A percentile compares a stretch with the other conserved stretches of the same genome.
These are phyloP conservation scores for Zoanthus solanderi DNA, from an alignment of 92 coral and sea anemone species.

Conservation along the genomic window DNA sequence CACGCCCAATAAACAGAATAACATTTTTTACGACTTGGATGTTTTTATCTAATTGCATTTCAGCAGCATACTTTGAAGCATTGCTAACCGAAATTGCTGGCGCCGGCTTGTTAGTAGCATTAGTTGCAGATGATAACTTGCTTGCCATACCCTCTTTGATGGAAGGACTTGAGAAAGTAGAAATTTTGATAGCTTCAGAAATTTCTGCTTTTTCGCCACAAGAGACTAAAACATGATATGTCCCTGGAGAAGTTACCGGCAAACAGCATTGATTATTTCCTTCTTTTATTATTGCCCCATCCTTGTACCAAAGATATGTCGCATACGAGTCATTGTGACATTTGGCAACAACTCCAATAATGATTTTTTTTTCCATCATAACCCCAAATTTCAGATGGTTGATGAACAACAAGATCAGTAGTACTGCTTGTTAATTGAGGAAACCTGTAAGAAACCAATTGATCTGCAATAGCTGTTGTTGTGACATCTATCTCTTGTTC, in stretches of 20 bases:
- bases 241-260: not conserved
- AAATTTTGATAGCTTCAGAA: too few species aligned
- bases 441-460: conserved; percentile 4
- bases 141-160: too few species aligned
- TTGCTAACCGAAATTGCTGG: too few species aligned
- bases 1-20: too few species aligned
- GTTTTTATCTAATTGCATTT: too few species aligned
- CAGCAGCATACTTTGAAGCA: too few species aligned
- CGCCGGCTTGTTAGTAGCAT: too few species aligned
- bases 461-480: not conserved
- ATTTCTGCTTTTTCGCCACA: too few species aligned
- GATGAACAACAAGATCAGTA: conserved; percentile 1
- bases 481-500: not conserved
- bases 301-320: not conserved
- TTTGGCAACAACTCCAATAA: conserved; percentile 11
- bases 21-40: too few species aligned
- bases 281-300: not conserved
- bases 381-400: conserved; percentile 14
- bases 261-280: conserved; percentile 15
- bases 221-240: not conserved
- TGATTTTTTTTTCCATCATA: conserved; percentile 24
- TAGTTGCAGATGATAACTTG: too few species aligned
- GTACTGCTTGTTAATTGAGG: not conserved
- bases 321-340: not conserved
- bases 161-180: too few species aligned